Conservation (phyloP, 2,888 invertebrate genomes). For the Rhynchonema sp. region DNA sequence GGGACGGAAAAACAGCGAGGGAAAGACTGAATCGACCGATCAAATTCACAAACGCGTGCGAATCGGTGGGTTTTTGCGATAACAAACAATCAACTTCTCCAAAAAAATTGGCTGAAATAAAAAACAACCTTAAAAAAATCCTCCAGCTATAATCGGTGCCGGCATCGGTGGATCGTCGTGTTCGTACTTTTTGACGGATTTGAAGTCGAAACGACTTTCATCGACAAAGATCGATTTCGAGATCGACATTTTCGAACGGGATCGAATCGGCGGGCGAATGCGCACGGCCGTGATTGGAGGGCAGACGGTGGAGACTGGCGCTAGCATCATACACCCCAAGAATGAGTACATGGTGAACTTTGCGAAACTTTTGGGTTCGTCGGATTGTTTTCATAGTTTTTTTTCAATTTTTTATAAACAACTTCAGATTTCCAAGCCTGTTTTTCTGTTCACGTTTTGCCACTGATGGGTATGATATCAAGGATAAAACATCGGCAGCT, state of each 20-base stretch:
- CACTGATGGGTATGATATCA: no score
- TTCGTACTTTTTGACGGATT: slow-evolving; percentile 36
- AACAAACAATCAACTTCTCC: no score
- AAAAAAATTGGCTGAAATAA: no score
- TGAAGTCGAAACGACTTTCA: neutral
- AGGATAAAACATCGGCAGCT: no score
- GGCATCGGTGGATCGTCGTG: slow-evolving; percentile 44
- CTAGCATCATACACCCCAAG: slow-evolving; percentile 40
- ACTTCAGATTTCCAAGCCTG: no score
- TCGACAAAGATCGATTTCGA: slow-evolving; percentile 22
- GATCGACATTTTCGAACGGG: slow-evolving; percentile 41
- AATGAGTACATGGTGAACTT: slow-evolving; percentile 42
- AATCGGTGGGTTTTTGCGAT: no score
- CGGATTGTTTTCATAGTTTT: neutral
- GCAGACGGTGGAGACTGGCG: slow-evolving; percentile 41
- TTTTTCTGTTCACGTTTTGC: no score
- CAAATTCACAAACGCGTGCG: no score
- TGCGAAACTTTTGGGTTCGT: slow-evolving; percentile 23
- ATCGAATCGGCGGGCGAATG: slow-evolving; percentile 41
- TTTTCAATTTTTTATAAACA: neutral
- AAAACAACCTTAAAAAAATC: no score
- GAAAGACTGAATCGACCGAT: no score
- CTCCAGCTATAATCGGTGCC: slow-evolving; percentile 38
- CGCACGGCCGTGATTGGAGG: slow-evolving; percentile 35
- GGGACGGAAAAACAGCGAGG: no score